Evolutionary conservation across 2,888 invertebrate genomes (phyloP).

Genomic region (Ephialtes manifestator): DNA sequence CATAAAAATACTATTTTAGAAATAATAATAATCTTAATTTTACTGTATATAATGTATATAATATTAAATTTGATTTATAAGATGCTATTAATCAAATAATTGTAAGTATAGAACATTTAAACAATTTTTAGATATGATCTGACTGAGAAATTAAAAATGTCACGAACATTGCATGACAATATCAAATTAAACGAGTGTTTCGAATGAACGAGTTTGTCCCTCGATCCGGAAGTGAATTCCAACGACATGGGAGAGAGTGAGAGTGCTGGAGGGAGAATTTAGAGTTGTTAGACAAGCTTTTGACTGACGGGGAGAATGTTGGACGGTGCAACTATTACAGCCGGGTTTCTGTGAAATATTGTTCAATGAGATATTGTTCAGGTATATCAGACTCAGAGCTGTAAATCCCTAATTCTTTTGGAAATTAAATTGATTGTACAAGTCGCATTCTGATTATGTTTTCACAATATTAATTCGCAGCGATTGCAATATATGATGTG

Average conservation of each 20-base stretch:
- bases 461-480: too few species aligned
- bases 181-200: constrained; percentile 8
- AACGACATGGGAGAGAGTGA: constrained; percentile 20
- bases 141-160: neutral
- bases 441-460: too few species aligned
- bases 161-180: neutral
- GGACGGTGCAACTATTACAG: constrained; percentile 9
- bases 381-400: too few species aligned
- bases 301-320: constrained; percentile 41
- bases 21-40: too few species aligned
- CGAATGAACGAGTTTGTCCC: constrained; percentile 35
- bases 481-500: too few species aligned
- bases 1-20: too few species aligned
- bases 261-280: constrained; percentile 40
- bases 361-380: constrained; percentile 48
- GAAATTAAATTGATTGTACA: too few species aligned
- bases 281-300: constrained; percentile 26
- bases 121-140: neutral
- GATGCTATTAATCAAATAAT: neutral
- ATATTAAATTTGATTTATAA: too few species aligned
- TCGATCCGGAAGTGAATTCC: constrained; percentile 63
- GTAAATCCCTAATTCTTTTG: too few species aligned
- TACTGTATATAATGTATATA: too few species aligned
- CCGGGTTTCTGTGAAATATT: too few species aligned
- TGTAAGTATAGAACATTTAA: neutral